Percentiles rank a stretch among this genome's conserved stretches.
Conservation (phyloP, 2,113 vertebrate species). For the Illadopsis cleaveri region DNA sequence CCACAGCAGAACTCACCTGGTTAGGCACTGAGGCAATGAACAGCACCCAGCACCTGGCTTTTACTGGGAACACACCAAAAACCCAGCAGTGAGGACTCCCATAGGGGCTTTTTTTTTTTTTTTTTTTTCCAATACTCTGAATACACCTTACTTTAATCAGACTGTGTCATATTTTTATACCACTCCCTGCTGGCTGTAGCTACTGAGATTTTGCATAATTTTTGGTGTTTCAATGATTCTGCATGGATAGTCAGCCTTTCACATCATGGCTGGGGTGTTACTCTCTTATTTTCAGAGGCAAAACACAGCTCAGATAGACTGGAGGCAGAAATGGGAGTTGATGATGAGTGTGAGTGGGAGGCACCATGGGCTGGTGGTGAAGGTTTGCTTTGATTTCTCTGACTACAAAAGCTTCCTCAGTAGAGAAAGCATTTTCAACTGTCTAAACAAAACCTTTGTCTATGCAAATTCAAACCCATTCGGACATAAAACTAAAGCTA, state of each 20-base stretch:
- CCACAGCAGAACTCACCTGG: neutral
- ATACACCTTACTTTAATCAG: neutral
- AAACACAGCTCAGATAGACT: neutral
- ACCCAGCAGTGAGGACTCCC: neutral
- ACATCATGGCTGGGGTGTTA: neutral
- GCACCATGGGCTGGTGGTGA: neutral
- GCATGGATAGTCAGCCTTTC: neutral
- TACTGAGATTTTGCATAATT: neutral
- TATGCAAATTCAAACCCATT: constrained; percentile 26
- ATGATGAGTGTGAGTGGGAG: constrained; percentile 39
- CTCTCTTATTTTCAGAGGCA: neutral
- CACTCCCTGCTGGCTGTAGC: neutral
- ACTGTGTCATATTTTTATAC: neutral
- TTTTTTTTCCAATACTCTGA: neutral
- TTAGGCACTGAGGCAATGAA: neutral
- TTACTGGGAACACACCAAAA: neutral
- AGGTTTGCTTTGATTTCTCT: constrained; percentile 43
- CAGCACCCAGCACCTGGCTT: rapidly evolving
- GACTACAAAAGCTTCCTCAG: constrained; percentile 23
- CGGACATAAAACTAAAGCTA: constrained; percentile 29
- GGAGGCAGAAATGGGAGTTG: neutral
- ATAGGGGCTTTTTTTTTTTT: neutral
- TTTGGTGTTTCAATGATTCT: neutral
- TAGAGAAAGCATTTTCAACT: neutral
- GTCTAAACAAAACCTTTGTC: constrained; percentile 32